These are phyloP conservation scores for Acyrthosiphon pisum DNA, from an alignment of 1,140 invertebrate species.

Conservation along the genomic window DNA sequence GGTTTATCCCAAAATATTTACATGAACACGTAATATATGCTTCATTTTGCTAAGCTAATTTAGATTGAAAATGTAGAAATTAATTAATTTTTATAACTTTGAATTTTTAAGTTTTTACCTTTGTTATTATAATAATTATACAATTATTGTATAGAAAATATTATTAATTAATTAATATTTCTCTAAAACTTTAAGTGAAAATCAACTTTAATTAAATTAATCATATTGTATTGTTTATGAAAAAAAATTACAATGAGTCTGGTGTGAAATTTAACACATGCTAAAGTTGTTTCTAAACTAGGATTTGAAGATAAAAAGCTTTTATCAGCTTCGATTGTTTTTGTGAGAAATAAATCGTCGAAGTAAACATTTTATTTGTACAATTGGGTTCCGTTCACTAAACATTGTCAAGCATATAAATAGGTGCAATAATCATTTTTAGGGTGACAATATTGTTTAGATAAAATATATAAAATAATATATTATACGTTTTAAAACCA, in stretches of 20 bases:
- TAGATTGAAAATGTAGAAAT: neutral
- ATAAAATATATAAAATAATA: neutral
- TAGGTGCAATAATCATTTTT: neutral
- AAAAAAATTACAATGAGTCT: neutral
- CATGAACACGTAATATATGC: too few species aligned
- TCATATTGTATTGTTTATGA: neutral
- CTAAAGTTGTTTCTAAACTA: conserved; percentile 5
- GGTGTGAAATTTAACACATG: neutral
- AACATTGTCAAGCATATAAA: neutral
- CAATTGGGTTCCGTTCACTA: neutral
- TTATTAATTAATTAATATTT: neutral
- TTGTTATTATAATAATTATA: neutral
- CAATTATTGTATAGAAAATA: neutral
- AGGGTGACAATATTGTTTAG: neutral
- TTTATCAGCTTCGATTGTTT: conserved; percentile 17
- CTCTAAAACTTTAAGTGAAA: neutral
- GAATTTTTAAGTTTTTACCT: neutral
- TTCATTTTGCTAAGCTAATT: too few species aligned
- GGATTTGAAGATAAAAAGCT: conserved; percentile 22
- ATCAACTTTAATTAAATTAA: neutral
- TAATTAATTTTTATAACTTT: neutral
- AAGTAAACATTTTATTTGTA: neutral
- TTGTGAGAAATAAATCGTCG: neutral
- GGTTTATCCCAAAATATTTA: too few species aligned
- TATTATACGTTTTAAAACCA: neutral